Percentiles rank a stretch among this genome's conserved stretches.
phyloP scores from a whole-genome alignment of 2,797 vertebrate genomes.

The Rhinogobio ventralis region DNA sequence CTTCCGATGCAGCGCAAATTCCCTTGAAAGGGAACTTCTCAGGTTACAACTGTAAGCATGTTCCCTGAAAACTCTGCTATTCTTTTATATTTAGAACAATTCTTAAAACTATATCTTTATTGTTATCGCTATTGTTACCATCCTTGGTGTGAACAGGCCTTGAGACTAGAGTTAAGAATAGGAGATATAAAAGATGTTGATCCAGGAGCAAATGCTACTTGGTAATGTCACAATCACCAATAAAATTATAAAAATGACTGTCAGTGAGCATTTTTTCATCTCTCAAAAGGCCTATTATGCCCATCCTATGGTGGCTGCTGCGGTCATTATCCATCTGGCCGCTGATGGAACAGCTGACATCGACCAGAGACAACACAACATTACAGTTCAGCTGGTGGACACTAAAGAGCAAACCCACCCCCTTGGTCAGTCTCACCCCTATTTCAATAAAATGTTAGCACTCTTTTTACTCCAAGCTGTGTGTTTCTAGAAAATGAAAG shows the following conservation, averaged over 20 bases:
- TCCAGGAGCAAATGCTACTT: background rate
- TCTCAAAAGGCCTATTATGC: conserved; percentile 80
- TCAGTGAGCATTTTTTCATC: background rate
- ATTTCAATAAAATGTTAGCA: background rate
- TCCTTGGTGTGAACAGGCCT: background rate
- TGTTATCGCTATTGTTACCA: background rate
- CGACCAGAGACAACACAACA: conserved; percentile 84
- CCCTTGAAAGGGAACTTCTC: background rate
- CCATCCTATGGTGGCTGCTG: conserved; percentile 86
- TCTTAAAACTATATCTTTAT: background rate
- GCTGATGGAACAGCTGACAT: conserved; percentile 85
- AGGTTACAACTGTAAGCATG: background rate
- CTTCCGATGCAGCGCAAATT: background rate
- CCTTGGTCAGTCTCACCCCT: conserved; percentile 72
- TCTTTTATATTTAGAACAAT: background rate
- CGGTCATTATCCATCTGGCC: conserved; percentile 85
- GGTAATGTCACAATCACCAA: background rate
- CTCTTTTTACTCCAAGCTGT: background rate
- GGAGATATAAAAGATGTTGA: background rate
- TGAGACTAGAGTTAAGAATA: background rate
- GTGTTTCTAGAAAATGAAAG: background rate
- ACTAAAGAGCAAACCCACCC: conserved; percentile 84
- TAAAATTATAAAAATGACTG: background rate
- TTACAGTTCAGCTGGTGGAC: conserved; percentile 84
- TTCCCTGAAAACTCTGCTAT: too few relatives aligned